Conservation (phyloP, 2,888 invertebrate genomes). For the Morpho helenor region DNA sequence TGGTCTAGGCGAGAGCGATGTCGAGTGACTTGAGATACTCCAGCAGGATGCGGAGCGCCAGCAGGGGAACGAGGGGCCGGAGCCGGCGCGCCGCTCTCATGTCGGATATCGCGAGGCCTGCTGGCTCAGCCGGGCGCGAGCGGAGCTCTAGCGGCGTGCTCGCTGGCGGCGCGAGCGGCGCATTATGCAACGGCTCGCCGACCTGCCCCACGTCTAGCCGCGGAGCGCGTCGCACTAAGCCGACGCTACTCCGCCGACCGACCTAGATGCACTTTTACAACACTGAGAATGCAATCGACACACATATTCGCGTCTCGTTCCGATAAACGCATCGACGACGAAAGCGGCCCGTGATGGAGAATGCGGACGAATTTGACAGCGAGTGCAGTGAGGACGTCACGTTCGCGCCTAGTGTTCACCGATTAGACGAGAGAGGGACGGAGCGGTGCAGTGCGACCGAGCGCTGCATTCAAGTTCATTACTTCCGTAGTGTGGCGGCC, state of each 20-base stretch:
- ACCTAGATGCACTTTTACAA: slow-evolving; percentile 79
- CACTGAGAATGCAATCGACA: slow-evolving; percentile 75
- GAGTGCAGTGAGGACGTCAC: slow-evolving; percentile 73
- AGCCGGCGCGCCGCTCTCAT: slow-evolving; percentile 42
- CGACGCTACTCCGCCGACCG: slow-evolving; percentile 68
- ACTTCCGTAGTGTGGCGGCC: slow-evolving; percentile 72
- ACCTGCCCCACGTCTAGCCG: slow-evolving; percentile 74
- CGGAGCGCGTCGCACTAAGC: slow-evolving; percentile 66
- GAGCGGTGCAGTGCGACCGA: slow-evolving; percentile 57
- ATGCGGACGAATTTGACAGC: slow-evolving; percentile 76
- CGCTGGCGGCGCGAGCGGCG: slow-evolving; percentile 51
- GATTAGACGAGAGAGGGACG: slow-evolving; percentile 61
- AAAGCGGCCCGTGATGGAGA: slow-evolving; percentile 77
- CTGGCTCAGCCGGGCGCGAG: slow-evolving; percentile 31
- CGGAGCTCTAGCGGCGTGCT: slow-evolving; percentile 42
- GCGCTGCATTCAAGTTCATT: slow-evolving; percentile 79
- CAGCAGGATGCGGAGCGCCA: slow-evolving; percentile 60
- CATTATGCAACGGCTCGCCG: slow-evolving; percentile 69
- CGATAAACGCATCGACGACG: slow-evolving; percentile 78
- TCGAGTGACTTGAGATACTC: slow-evolving; percentile 66
- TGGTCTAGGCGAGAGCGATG: slow-evolving; percentile 36
- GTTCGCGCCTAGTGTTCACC: slow-evolving; percentile 61
- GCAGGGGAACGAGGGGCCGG: slow-evolving; percentile 56
- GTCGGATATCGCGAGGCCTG: slow-evolving; percentile 32
- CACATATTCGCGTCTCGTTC: slow-evolving; percentile 79